Evolutionary conservation across 1,140 invertebrate genomes (phyloP), one percentile per base, ranked within the genome.

Genomic region (Listronotus oregonensis): DNA sequence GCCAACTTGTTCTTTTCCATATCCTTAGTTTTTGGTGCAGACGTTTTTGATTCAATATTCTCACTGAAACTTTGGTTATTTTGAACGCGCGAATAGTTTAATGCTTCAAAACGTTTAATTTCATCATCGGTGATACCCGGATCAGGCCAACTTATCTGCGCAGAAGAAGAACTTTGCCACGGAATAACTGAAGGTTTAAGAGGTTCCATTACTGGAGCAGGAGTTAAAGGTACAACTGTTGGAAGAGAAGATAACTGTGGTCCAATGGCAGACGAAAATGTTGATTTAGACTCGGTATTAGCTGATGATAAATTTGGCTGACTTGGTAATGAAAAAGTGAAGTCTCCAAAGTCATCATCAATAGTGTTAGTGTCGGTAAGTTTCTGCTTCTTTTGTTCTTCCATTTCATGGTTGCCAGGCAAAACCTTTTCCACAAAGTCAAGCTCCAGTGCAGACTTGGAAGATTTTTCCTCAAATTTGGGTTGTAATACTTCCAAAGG

Each of bases 101-200:
- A 64, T 1, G 62, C 32, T 52, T 72, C 73, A 15, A 73, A 69
- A 43, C 66, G 67, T 43, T 60, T 84, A 42, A 87, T 75, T 73
- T 87, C 86, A 71, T 87, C 85, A n/a, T 85, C 82, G 70, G 85
- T 83, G 56, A 87, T 84, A 49, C 83, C 86, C 7, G 85, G 84
- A 72, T 86, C 85, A 14, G 86, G 86, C 86, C 86, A 88, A 70
- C 86, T 84, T 15, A 87, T 87, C 14, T 60, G 42, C 39, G 44
- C 18, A 27, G 5, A 31, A 37, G 34, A 34, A n/a, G 44, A 43
- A n/a, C 4, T 11, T 15, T 44, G 14, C 46, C 49, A 60, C 57
- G 62, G 46, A 18, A 73, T 39, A 12, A 65, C 14, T 40, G 63
- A 40, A 12, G 74, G 69, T 66, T 73, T 65, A 21, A 75, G 43